A percentile compares a stretch with the other conserved stretches of the same genome.
Conservation (phyloP, 37 sponge, comb jelly and placozoan species). For the Amphimedon queenslandica region DNA sequence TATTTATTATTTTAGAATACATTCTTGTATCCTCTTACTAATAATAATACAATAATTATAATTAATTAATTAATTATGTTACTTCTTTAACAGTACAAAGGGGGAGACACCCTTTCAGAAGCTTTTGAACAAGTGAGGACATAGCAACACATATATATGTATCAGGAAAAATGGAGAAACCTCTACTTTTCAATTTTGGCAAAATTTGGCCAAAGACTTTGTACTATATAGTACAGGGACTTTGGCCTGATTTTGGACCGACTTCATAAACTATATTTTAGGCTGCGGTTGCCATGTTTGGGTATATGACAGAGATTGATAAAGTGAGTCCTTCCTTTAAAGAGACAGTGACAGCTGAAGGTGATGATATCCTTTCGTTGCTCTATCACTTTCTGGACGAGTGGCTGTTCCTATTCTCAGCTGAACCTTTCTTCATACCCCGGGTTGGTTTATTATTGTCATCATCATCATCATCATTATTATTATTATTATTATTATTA, state of each 20-base stretch:
- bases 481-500: neutral
- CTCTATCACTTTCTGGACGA: slow-evolving; percentile 95
- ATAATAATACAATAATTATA: neutral
- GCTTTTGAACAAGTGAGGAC: slow-evolving; percentile 86
- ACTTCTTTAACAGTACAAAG: slow-evolving; percentile 13
- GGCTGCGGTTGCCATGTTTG: slow-evolving; percentile 88
- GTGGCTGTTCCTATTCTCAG: slow-evolving; percentile 88
- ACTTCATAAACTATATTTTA: no score
- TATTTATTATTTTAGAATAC: slow-evolving; percentile 34
- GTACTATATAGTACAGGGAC: no score
- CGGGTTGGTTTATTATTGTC: slow-evolving; percentile 34
- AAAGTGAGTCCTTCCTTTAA: slow-evolving; percentile 55
- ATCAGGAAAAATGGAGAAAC: no score
- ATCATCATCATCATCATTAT: neutral
- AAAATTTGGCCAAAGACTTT: no score
- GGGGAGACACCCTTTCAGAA: slow-evolving; percentile 72
- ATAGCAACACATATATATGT: no score
- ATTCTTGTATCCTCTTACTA: slow-evolving; percentile 65
- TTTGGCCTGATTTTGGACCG: no score
- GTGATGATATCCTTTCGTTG: slow-evolving; percentile 87
- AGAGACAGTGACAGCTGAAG: slow-evolving; percentile 68
- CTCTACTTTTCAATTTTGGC: no score
- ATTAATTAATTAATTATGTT: neutral
- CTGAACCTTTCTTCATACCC: slow-evolving; percentile 94
- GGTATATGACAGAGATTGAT: slow-evolving; percentile 87